Evolutionary conservation across 2,113 vertebrate species (phyloP), one percentile per base, ranked within the genome.

Genomic region (Pyrgilauda ruficollis): DNA sequence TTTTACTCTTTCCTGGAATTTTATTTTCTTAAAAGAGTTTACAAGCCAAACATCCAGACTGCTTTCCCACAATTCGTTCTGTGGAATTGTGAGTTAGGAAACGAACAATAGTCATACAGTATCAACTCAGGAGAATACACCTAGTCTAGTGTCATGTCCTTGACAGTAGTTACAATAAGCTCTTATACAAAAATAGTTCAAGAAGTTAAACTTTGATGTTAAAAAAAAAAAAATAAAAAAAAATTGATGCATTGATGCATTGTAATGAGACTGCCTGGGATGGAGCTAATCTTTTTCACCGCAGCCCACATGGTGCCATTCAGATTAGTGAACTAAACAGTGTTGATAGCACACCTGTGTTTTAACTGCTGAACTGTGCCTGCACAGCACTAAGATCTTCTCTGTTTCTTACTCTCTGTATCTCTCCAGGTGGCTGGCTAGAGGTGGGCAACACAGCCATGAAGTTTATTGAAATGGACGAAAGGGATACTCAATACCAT

Each of bases 241-340:
- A 49, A n/a, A n/a, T n/a, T n/a, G n/a, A n/a, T n/a, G n/a, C n/a
- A 33, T 0, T 2, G 1, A 41, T 50, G 15, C 12, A 30, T 53
- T 73, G 2, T 55, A 56, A 33, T 41, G 8, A 26, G 20, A n/a
- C n/a, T 77, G 58, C 2, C 23, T 76, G 47, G 16, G n/a, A 47
- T 47, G 24, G 23, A 81, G 30, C 47, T 39, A 39, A 35, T 78
- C 10, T 41, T 75, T 61, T 70, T 23, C 35, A 56, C 43, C 70
- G 49, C 18, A 70, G 41, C 15, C 26, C 63, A 2, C 10, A 31
- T 2, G 4, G 28, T 43, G 27, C 8, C 11, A 2, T 63, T 87
- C 58, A 76, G 43, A 24, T 31, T 44, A 72, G 18, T 43, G 14
- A 76, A 21, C 20, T 47, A 31, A 77, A 13, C 0, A 2, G 11